Base-by-base conservation (phyloP, 2,888 invertebrate genomes). In the Orthosia incerta region DNA sequence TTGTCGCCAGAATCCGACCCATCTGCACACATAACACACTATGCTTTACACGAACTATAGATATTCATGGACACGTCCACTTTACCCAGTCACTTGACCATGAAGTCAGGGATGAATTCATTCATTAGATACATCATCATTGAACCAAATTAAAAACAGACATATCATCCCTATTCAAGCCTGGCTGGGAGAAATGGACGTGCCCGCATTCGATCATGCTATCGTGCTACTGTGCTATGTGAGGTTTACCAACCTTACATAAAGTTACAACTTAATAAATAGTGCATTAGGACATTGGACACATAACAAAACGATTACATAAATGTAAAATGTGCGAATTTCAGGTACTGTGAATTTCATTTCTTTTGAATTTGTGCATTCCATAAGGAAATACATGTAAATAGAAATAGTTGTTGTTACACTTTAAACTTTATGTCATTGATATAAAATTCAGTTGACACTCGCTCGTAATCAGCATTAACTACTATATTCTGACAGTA, bases 1-100 rank as follows among this genome's bases (percentile, higher is more conserved):
- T 83, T 86, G 57, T 90, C 90, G 64, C 88, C 89, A 59, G 88
- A 74, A 67, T 90, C 91, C 74, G 87, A 88, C 72, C 86, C 87
- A 88, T 91, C 91, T 91, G 89, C 60, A 77, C 71, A 88, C 74
- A 88, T 31, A 79, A 82, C 12, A 56, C 23, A 23, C 59, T 59
- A 81, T 89, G 84, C 77, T 86, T 79, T 81, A 77, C 67, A 75
- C 71, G 83, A 86, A 79, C 74, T 71, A 48, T 12, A 18, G 16
- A 3, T 20, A 23, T 31, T 70, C 7, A 39, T 31, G 71, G 56
- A 63, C 18, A 82, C 79, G 46, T 23, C 55, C 55, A 74, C 64
- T 68, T 64, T 31, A 66, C 61, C 53, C 50, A 64, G 26, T 16
- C 45, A 57, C 12, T 56, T 50, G n/a, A 56, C 13, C 12, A 13